Base-by-base conservation (phyloP, 2,888 invertebrate genomes). In the Parnassius orleans region DNA sequence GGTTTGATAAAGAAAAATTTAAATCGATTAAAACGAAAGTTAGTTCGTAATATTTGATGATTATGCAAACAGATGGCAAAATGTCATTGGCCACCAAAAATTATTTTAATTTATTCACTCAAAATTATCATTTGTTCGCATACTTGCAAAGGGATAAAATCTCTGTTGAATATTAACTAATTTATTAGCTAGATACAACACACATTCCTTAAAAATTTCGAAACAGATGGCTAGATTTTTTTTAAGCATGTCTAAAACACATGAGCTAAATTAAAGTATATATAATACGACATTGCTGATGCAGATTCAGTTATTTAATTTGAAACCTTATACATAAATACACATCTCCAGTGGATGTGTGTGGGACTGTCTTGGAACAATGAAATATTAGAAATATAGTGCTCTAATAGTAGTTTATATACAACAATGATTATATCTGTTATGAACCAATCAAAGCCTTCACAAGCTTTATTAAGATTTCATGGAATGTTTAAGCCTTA, bases 401-500 rank as follows among this genome's bases (percentile, higher is more conserved):
- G 63, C 53, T 56, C 54, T 43, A 62, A 47, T 60, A 63, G 14
- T 65, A 47, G 54, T 52, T 53, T 68, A 67, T 66, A 70, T 69
- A 70, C 67, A 70, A 74, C 68, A 73, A 77, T 14, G 73, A 78
- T 77, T 79, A 76, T 70, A 77, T 78, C 76, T 76, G 74, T 66
- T 73, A 73, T 70, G 70, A 71, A 86, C 82, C 83, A 83, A 87
- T 85, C 77, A 77, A 79, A 81, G 78, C 80, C 81, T 84, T 83
- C 73, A 83, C 75, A 80, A 81, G 78, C 81, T 83, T 82, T 81
- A 79, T 79, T 75, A 74, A 79, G 80, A 83, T 83, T 81, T 86
- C 80, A 84, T 90, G 90, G 90, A 90, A 90, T 90, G 90, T 90
- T 88, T 84, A 85, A 88, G 87, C 87, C 83, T 84, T 83, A 75